Evolutionary conservation across 2,888 invertebrate species (phyloP).

Genomic region (Cheilosia impressa): DNA sequence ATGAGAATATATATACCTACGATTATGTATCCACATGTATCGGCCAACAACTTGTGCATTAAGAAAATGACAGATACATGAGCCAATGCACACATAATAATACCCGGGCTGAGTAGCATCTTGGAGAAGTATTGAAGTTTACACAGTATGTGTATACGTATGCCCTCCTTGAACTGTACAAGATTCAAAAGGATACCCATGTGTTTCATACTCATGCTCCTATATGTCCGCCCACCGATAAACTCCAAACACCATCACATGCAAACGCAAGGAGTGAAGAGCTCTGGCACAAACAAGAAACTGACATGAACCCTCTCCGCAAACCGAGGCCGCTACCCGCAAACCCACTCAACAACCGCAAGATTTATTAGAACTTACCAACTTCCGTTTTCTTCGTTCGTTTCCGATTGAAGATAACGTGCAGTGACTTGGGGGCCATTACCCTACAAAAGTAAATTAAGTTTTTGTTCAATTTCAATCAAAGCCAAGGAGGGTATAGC

Average conservation of each 20-base stretch:
- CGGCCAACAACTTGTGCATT: slow-evolving; percentile 66
- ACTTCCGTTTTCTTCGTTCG: slow-evolving; percentile 72
- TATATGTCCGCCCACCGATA: not conserved
- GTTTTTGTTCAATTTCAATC: slow-evolving; percentile 72
- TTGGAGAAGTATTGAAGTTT: slow-evolving; percentile 62
- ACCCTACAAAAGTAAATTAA: slow-evolving; percentile 63
- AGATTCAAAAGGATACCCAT: slow-evolving; percentile 3
- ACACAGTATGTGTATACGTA: slow-evolving; percentile 54
- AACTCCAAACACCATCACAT: not conserved
- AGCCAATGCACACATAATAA: slow-evolving; percentile 68
- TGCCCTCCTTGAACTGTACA: slow-evolving; percentile 50
- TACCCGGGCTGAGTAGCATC: slow-evolving; percentile 54
- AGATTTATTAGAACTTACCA: slow-evolving; percentile 70
- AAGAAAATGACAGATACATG: slow-evolving; percentile 73
- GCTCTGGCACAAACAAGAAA: slow-evolving; percentile 59
- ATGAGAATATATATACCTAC: slow-evolving; percentile 19
- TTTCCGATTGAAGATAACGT: slow-evolving; percentile 60
- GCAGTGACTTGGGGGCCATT: slow-evolving; percentile 46
- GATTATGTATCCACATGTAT: slow-evolving; percentile 4
- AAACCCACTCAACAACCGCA: slow-evolving; percentile 65
- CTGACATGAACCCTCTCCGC: slow-evolving; percentile 63
- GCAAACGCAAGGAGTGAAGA: slow-evolving; percentile 27
- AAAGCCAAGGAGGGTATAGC: slow-evolving; percentile 25
- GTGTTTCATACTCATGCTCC: slow-evolving; percentile 1
- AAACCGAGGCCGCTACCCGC: slow-evolving; percentile 17